A percentile compares a stretch with the other conserved stretches of the same genome.
These are phyloP conservation scores for Nylanderia fulva DNA, from an alignment of 1,140 invertebrate species.

Conservation along the genomic window DNA sequence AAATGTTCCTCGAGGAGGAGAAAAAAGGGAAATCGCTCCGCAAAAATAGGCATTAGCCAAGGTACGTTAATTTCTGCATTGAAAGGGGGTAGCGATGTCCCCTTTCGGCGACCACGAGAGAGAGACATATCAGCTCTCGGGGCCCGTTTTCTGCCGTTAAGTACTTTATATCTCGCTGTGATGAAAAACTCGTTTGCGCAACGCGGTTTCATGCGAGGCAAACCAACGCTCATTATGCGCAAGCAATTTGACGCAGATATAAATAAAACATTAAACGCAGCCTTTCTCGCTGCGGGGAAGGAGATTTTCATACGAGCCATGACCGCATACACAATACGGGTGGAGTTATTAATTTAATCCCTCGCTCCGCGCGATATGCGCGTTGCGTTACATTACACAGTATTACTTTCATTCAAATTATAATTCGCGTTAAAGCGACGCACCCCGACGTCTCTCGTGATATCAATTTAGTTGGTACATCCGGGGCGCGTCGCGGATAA, in stretches of 20 bases:
- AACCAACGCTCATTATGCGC: conserved; percentile 31
- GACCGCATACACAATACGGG: conserved; percentile 30
- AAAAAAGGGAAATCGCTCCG: conserved; percentile 16
- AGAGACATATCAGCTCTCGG: conserved; percentile 20
- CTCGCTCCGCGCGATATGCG: not conserved
- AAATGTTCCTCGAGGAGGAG: conserved; percentile 31
- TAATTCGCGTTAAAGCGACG: conserved; percentile 1
- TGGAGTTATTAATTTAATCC: conserved; percentile 51
- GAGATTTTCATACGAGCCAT: not conserved
- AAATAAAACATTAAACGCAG: conserved; percentile 57
- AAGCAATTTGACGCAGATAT: conserved; percentile 53
- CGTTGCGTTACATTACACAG: not conserved
- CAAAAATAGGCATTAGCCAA: conserved; percentile 58
- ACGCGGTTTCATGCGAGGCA: conserved; percentile 28
- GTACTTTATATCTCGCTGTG: conserved; percentile 46
- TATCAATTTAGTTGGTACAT: conserved; percentile 20
- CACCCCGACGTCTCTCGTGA: not conserved
- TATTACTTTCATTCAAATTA: conserved; percentile 29
- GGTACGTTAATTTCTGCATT: conserved; percentile 57
- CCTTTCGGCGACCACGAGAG: not conserved
- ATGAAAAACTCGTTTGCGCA: conserved; percentile 53
- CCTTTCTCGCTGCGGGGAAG: not conserved
- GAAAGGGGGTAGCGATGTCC: conserved; percentile 19
- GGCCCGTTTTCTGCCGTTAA: conserved; percentile 28
- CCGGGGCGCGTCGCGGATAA: not conserved